Evolutionary conservation across 2,888 invertebrate species (phyloP).

Genomic region (Geotrupes spiniger): DNA sequence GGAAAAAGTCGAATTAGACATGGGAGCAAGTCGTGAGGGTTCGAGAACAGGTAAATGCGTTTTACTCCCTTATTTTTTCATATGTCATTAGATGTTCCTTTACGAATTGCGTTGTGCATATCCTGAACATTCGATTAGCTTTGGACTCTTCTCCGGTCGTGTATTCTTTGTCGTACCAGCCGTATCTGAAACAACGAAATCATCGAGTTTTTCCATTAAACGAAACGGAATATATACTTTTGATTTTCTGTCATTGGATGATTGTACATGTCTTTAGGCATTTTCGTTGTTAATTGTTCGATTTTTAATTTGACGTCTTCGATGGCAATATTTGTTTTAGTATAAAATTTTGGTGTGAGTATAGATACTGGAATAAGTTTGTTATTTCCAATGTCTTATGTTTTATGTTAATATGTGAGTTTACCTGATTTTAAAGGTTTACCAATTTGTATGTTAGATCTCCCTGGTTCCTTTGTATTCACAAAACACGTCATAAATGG

Average conservation of each 20-base stretch:
- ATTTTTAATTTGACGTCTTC: constrained; percentile 36
- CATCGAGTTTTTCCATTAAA: not conserved
- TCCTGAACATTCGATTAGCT: too few species aligned
- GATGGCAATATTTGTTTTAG: constrained; percentile 27
- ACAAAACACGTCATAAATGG: constrained; percentile 45
- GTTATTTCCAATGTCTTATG: not conserved
- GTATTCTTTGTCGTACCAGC: constrained; percentile 41
- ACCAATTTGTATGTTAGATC: constrained; percentile 27
- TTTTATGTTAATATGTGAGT: too few species aligned
- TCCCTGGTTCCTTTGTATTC: constrained; percentile 33
- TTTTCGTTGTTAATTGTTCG: constrained; percentile 36
- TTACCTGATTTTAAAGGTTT: constrained; percentile 30
- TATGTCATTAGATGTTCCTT: constrained; percentile 45
- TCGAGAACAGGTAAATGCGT: constrained; percentile 77
- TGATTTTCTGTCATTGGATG: constrained; percentile 47
- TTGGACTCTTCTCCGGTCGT: too few species aligned
- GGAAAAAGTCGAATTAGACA: constrained; percentile 70
- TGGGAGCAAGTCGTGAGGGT: constrained; percentile 82
- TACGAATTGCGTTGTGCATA: constrained; percentile 30
- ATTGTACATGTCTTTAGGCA: constrained; percentile 40
- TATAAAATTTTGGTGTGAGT: constrained; percentile 44
- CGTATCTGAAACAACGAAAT: constrained; percentile 43
- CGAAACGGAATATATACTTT: constrained; percentile 36
- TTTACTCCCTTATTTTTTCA: constrained; percentile 38
- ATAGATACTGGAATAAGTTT: constrained; percentile 36